Base-by-base conservation (phyloP, 2,888 invertebrate genomes). In the Drosophila birchii region DNA sequence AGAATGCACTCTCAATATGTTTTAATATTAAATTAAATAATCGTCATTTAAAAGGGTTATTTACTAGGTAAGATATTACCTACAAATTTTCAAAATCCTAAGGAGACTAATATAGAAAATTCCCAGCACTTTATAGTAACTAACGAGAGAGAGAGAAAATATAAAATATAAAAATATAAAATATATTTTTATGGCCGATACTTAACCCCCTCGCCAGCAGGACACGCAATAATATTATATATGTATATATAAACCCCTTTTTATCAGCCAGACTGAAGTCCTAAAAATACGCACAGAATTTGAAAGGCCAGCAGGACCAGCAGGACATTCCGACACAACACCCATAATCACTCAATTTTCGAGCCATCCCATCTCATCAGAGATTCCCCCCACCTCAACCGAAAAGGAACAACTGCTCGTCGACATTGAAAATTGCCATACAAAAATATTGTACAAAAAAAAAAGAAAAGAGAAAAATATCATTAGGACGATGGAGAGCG, bases 321-420 rank as follows among this genome's bases (percentile, higher is more conserved):
- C 51, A 36, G 34, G 34, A 53, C 60, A 61, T 66, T 64, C 64
- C 64, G 16, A 44, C 49, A 66, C 64, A 66, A 66, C 64, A 66
- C 66, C 64, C 64, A 66, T 66, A 66, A 66, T 66, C 64, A 68
- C 70, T 68, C 68, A 68, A 68, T 68, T 68, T 68, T 53, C 51
- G 43, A 32, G 64, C 43, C 64, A 63, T 34, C 49, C 63, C 55
- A 51, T 51, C 39, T 45, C 39, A 43, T 26, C 45, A 55, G 34
- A 43, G 34, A 63, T 63, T 63, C 44, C 38, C 62, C 32, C 14
- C 2, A 2, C 23, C 14, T 5, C 26, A 26, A 4, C 45, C n/a
- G 38, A 14, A 34, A 14, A 9, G 5, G 5, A 18, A 51, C 34
- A 32, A 51, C 34, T 60, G 44, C 45, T 38, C 45, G 62, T 38